phyloP scores from a whole-genome alignment of 2,797 vertebrate genomes.

The Caiman crocodilus region DNA sequence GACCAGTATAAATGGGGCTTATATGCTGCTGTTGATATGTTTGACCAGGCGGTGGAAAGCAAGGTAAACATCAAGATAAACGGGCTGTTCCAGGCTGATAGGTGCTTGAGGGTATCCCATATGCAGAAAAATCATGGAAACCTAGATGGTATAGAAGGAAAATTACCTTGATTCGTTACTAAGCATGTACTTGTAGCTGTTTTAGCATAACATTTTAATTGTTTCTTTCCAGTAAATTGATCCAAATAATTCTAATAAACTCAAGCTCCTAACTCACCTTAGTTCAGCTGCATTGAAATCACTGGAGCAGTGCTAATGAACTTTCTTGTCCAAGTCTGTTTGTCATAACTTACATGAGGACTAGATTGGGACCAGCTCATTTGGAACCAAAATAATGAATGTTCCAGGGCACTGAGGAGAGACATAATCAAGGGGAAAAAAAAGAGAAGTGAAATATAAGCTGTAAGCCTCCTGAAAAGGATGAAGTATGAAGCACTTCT shows the following conservation, averaged over 20 bases:
- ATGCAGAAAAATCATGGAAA: not conserved
- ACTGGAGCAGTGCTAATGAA: conserved; percentile 2
- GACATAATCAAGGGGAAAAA: not conserved
- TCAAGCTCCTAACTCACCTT: not conserved
- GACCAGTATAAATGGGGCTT: not conserved
- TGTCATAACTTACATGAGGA: not conserved
- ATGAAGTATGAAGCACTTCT: not conserved
- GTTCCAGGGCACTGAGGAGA: not conserved
- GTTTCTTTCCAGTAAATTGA: not conserved
- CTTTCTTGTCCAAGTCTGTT: not conserved
- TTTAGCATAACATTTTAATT: not conserved
- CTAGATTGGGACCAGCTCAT: not conserved
- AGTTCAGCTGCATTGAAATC: not conserved
- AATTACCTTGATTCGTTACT: not conserved
- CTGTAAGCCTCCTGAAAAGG: not conserved
- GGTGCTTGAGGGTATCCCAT: not conserved
- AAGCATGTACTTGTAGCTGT: not conserved
- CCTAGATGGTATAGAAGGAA: not conserved
- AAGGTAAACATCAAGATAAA: not conserved
- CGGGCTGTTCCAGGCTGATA: not conserved
- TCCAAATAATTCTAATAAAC: not conserved
- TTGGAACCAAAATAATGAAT: not conserved
- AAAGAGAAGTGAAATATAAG: not conserved
- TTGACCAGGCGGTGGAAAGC: not conserved
- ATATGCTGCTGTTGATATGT: not conserved